Evolutionary conservation across 2,888 invertebrate genomes (phyloP).

Genomic region (Lasiommata megera): DNA sequence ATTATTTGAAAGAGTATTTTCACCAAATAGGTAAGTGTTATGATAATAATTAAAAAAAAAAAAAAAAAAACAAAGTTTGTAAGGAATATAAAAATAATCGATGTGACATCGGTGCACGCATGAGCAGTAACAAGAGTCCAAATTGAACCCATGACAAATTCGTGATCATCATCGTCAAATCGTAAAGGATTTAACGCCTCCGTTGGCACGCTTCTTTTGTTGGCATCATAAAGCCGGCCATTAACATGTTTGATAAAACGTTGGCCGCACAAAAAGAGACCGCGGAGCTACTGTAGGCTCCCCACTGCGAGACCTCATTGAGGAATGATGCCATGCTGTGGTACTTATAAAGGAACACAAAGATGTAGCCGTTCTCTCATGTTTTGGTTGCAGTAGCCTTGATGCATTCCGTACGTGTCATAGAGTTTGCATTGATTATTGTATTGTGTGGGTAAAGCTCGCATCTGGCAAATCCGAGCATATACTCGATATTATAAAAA

Average conservation of each 20-base stretch:
- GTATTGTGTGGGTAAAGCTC: slow-evolving; percentile 19
- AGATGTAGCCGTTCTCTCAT: slow-evolving; percentile 33
- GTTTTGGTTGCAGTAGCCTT: slow-evolving; percentile 27
- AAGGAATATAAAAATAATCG: slow-evolving; percentile 6
- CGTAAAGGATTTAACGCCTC: slow-evolving; percentile 82
- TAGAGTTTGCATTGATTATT: slow-evolving; percentile 23
- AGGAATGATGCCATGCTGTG: slow-evolving; percentile 67
- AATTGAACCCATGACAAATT: slow-evolving; percentile 70
- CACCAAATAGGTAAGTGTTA: background rate
- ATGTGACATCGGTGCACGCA: slow-evolving; percentile 27
- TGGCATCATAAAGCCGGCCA: slow-evolving; percentile 76
- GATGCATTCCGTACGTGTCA: slow-evolving; percentile 27
- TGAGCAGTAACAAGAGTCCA: slow-evolving; percentile 36
- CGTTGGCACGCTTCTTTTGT: slow-evolving; percentile 80
- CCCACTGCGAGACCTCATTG: slow-evolving; percentile 68
- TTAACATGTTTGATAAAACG: slow-evolving; percentile 80
- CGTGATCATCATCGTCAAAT: slow-evolving; percentile 74
- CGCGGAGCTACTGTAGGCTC: slow-evolving; percentile 70
- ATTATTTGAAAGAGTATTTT: slow-evolving; percentile 38
- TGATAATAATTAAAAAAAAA: background rate
- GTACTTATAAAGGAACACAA: slow-evolving; percentile 52
- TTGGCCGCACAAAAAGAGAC: slow-evolving; percentile 75
- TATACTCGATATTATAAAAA: background rate
- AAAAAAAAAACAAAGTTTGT: background rate
- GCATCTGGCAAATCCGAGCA: slow-evolving; percentile 23